Base-by-base conservation (phyloP, 2,797 vertebrate species). In the Etheostoma perlongum region DNA sequence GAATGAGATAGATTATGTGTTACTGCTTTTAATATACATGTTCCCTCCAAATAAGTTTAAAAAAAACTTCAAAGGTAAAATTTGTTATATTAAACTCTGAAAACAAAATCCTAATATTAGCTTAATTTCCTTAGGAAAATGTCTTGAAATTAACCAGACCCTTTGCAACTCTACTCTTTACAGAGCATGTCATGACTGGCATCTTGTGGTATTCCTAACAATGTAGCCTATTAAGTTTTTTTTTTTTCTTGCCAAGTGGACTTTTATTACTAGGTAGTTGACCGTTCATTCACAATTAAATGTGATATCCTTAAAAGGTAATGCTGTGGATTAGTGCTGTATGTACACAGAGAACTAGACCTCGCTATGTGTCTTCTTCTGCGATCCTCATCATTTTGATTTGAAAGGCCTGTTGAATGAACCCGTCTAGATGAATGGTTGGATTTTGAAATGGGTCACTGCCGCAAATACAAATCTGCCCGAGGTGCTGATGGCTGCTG, bases 401-500 rank as follows among this genome's bases (percentile, higher is more conserved):
- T 74, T 59, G 67, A 90, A 88, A 79, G 64, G 48, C 82, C 82
- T 58, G 91, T 82, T 91, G 87, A 94, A 73, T 82, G 87, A 90
- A 62, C 79, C 68, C 23, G 88, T 89, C 88, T 33, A 46, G 79
- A 76, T 85, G 83, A 92, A 90, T 78, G 71, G 76, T 2, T 48
- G 55, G 63, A 57, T 78, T 57, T 78, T 52, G 51, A 85, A 42
- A 6, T 1, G 78, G 84, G 87, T 89, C 88, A 81, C 61, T 13
- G 76, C 75, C 33, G 62, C 70, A 85, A 89, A 91, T 84, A 81
- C 74, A 87, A 89, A 89, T 80, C 74, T 71, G 49, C 57, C 72
- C 67, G 84, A 89, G 88, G 91, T 86, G 79, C 74, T 90, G 93
- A 92, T 54, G 63, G 91, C 71, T 91, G 83, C 92, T 92, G 92